Evolutionary conservation across 2,113 vertebrate genomes (phyloP), one percentile per base, ranked within the genome.

Genomic region (Semnornis frantzii): DNA sequence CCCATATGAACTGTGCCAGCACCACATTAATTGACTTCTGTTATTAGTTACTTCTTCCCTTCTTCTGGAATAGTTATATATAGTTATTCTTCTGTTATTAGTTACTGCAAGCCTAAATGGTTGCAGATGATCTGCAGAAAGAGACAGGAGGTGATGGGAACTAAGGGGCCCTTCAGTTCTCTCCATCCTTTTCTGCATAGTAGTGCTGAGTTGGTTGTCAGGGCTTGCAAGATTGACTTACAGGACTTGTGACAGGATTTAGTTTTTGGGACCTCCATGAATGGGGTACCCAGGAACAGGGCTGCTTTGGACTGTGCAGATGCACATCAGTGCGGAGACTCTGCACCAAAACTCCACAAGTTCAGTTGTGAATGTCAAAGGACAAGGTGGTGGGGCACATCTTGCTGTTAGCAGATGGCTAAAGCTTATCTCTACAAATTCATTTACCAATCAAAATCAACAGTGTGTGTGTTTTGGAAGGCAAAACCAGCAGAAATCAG

Each of bases 381-480:
- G 76, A 92, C 2, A 3, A 85, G 42, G 60, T 42, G 31, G 31
- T 57, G 42, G 55, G 44, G 52, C 82, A 70, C 12, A 2, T 34
- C 66, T 76, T 69, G 50, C 82, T 84, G 24, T 72, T 86, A 90
- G 54, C 82, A 92, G 80, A 85, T 33, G 82, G 82, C 74, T 88
- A 60, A 92, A 79, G 65, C 82, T 95, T 94, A 92, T 94, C 94
- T 94, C 34, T 80, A 77, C 62, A 76, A 95, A 96, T 82, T 66
- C 19, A 86, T 85, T 88, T 82, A 79, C 82, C 87, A 85, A 96
- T 93, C 85, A 77, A 89, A 87, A 69, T 85, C 90, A 95, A 81
- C 27, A 5, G 77, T 62, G 78, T 92, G 89, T 90, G 92, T 93
- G 75, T 86, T 95, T 93, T 95, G 96, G 89, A 96, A 95, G 54